A percentile compares a stretch with the other conserved stretches of the same genome.
phyloP scores from a whole-genome alignment of 2,888 invertebrate species.

The Brachyopa scutellaris region DNA sequence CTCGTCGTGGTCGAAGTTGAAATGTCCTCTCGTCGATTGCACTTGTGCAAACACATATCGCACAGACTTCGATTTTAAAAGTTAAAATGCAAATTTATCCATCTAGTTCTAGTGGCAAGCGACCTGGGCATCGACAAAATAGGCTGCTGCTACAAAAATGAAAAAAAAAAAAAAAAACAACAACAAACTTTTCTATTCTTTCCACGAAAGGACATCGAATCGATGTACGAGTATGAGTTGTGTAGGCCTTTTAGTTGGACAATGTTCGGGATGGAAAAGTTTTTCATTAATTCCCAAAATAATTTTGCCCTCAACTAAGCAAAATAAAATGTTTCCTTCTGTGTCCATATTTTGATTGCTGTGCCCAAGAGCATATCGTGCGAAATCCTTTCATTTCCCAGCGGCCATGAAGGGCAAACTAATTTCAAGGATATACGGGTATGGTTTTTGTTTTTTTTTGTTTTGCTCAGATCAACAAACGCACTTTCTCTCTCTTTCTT shows the following conservation, averaged over 20 bases:
- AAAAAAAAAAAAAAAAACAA: conserved; percentile 12
- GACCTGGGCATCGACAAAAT: conserved; percentile 1
- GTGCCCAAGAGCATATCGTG: conserved; percentile 33
- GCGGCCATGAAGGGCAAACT: conserved; percentile 25
- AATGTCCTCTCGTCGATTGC: no score
- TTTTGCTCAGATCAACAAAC: no score
- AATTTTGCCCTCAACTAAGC: conserved; percentile 19
- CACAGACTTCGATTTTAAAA: conserved; percentile 56
- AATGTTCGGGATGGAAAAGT: conserved; percentile 37
- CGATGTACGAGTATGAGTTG: background rate
- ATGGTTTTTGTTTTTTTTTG: background rate
- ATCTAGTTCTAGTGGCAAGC: conserved; percentile 24
- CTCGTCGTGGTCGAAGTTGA: background rate
- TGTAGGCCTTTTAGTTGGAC: conserved; percentile 15
- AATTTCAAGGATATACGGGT: conserved; percentile 36
- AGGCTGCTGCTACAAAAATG: no score
- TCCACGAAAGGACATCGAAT: conserved; percentile 15
- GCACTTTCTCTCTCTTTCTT: background rate
- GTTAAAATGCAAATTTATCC: conserved; percentile 65
- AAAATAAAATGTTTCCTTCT: conserved; percentile 25
- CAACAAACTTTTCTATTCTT: background rate
- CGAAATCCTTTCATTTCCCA: conserved; percentile 55
- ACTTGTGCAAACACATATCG: conserved; percentile 41
- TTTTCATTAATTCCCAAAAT: conserved; percentile 58
- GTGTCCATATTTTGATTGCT: conserved; percentile 22